Evolutionary conservation across 2,113 vertebrate genomes (phyloP), one percentile per base, ranked within the genome.

Genomic region (Sylvicapra grimmia): DNA sequence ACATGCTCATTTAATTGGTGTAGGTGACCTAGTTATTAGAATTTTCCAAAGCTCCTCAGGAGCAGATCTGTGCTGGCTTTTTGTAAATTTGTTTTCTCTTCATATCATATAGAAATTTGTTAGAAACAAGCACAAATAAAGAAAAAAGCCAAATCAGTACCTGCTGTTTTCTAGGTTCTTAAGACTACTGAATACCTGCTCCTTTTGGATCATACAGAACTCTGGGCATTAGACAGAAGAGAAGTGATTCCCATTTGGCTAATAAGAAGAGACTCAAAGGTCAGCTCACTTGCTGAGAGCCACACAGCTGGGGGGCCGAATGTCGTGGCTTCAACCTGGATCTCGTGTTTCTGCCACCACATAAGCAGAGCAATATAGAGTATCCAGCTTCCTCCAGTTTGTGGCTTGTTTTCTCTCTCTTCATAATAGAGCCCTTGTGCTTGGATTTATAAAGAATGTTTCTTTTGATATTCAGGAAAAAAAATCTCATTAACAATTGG

Each of bases 391-490:
- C 93, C 87, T 95, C 86, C 25, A 89, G 54, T 86, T 91, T 0
- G 8, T 84, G 82, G 87, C 80, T 86, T 4, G 40, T 93, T 97
- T 97, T 93, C 75, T 40, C 96, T 93, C 6, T 91, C 72, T 61
- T 93, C 96, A 97, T 97, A 95, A 94, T 89, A 95, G 97, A 97
- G 94, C 92, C 92, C 11, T 98, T 92, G 90, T 97, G 75, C 97
- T 4, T 19, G 40, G 95, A 87, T 97, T 98, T 84, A 89, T 96
- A 80, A 96, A 92, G 96, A 97, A 97, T 98, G 97, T 97, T 97
- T 97, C 77, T 95, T 97, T 96, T 96, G 53, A 27, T 68, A 23
- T 87, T n/a, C 83, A 63, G 75, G 63, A 9, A 53, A 86, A 79
- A 16, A 92, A 75, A 5, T 15, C n/a, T 86, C 79, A 53, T 21